Percentiles rank a stretch among this genome's conserved stretches.
Evolutionary conservation across 2,888 invertebrate species (phyloP).

Genomic region (Parthenolecanium corni): DNA sequence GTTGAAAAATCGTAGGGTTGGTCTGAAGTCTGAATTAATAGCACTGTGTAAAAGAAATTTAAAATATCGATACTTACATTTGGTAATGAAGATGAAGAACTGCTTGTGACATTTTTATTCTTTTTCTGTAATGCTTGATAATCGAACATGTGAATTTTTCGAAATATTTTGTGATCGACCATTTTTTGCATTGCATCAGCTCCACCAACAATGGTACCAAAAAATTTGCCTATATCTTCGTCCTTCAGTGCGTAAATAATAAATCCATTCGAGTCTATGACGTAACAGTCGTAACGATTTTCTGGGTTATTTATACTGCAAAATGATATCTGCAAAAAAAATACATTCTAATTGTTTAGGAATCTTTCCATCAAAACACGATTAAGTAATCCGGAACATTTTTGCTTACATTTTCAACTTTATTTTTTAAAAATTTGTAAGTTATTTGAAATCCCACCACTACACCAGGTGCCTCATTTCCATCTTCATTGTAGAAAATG

Average conservation of each 20-base stretch:
- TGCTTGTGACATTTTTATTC: slow-evolving; percentile 36
- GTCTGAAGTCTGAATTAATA: too few relatives aligned
- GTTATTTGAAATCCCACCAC: slow-evolving; percentile 80
- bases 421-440: slow-evolving; percentile 53
- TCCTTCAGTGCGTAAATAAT: slow-evolving; percentile 58
- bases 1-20: too few relatives aligned
- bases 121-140: slow-evolving; percentile 67
- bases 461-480: slow-evolving; percentile 68
- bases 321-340: neutral
- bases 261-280: slow-evolving; percentile 88
- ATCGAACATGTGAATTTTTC: slow-evolving; percentile 65
- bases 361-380: neutral
- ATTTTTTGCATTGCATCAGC: slow-evolving; percentile 65
- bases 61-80: slow-evolving; percentile 38
- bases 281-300: slow-evolving; percentile 53
- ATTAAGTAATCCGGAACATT: neutral
- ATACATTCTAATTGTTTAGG: neutral
- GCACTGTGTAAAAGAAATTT: too few relatives aligned
- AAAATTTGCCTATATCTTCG: slow-evolving; percentile 66
- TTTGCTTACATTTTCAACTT: slow-evolving; percentile 42
- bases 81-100: slow-evolving; percentile 35
- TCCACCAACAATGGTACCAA: slow-evolving; percentile 54
- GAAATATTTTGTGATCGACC: slow-evolving; percentile 57
- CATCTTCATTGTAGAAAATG: slow-evolving; percentile 65
- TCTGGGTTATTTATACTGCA: neutral